These are phyloP conservation scores for Atta cephalotes DNA, from an alignment of 1,140 invertebrate species.

Conservation along the genomic window DNA sequence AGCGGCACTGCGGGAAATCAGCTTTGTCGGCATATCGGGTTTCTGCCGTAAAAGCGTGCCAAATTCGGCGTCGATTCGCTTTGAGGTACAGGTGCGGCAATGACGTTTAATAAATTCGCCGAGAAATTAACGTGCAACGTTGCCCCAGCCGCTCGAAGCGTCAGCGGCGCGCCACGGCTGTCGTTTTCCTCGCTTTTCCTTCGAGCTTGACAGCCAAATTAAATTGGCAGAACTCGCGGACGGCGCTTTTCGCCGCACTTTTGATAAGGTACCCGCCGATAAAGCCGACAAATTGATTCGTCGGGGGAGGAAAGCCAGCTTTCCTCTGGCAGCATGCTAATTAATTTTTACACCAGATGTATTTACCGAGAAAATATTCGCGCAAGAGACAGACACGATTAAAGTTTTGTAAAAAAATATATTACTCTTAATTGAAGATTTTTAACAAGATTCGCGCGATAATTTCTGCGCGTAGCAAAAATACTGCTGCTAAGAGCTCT, in stretches of 20 bases:
- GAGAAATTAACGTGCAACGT: conserved; percentile 67
- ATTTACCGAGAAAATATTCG: background rate
- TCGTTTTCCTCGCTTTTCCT: conserved; percentile 25
- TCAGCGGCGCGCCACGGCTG: conserved; percentile 41
- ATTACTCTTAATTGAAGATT: conserved; percentile 2
- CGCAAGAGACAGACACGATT: background rate
- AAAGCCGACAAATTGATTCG: conserved; percentile 59
- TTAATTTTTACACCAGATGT: conserved; percentile 34
- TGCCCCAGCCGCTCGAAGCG: conserved; percentile 7
- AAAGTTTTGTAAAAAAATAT: background rate
- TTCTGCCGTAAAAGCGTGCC: conserved; percentile 47
- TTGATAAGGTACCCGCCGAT: conserved; percentile 53
- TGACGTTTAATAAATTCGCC: conserved; percentile 76
- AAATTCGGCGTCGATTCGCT: conserved; percentile 57
- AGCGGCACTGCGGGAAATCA: conserved; percentile 52
- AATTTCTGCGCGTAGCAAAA: conserved; percentile 23
- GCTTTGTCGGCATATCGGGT: conserved; percentile 68
- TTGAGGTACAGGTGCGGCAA: conserved; percentile 52
- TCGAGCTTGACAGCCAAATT: conserved; percentile 54
- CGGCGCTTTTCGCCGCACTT: conserved; percentile 46
- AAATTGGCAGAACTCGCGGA: conserved; percentile 44
- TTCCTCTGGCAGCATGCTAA: conserved; percentile 19
- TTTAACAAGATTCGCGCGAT: conserved; percentile 3
- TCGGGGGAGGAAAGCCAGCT: background rate
- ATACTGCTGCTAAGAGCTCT: conserved; percentile 23